Base-by-base conservation (phyloP, 2,113 vertebrate genomes). In the Etheostoma cragini region DNA sequence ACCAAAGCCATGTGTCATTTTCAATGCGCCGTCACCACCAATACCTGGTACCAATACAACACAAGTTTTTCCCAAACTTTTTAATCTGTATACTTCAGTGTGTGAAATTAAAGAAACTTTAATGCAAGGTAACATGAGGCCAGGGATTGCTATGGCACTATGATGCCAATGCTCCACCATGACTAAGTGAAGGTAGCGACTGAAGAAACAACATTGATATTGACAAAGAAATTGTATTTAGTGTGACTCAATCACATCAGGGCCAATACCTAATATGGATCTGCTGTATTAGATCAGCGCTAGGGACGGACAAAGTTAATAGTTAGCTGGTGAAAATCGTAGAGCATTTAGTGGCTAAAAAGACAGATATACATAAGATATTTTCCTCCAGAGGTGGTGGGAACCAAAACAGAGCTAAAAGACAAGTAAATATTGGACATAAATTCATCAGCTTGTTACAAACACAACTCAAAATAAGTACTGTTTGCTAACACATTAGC, bases 341-440 rank as follows among this genome's bases (percentile, higher is more conserved):
- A 15, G n/a, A 57, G n/a, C 5, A 22, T 33, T 30, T 10, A 50
- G 35, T 22, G 13, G 12, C 17, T 46, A 16, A 26, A 52, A 10
- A 50, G 45, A 4, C 26, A 21, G 13, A 52, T n/a, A 14, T 38
- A 38, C 35, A 8, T 38, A 38, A 38, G 35, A 38, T 38, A 38
- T 38, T 76, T 30, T 38, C 1, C 13, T 47, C 26, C 8, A 42
- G 33, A 66, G 19, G 5, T 54, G 13, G 19, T 53, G 8, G 15
- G 8, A 38, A 38, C 35, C 35, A 38, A 67, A 67, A 57, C 53
- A 56, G n/a, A 57, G 19, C 62, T 47, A 16, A 56, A 76, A 75
- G 10, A 5, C 4, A 4, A 17, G 56, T 26, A 46, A 33, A 22
- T 1, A 17, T n/a, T 35, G 21, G 46, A 62, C n/a, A 52, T 17